Conservation (phyloP, 2,797 vertebrate genomes). For the Aldrovandia affinis region DNA sequence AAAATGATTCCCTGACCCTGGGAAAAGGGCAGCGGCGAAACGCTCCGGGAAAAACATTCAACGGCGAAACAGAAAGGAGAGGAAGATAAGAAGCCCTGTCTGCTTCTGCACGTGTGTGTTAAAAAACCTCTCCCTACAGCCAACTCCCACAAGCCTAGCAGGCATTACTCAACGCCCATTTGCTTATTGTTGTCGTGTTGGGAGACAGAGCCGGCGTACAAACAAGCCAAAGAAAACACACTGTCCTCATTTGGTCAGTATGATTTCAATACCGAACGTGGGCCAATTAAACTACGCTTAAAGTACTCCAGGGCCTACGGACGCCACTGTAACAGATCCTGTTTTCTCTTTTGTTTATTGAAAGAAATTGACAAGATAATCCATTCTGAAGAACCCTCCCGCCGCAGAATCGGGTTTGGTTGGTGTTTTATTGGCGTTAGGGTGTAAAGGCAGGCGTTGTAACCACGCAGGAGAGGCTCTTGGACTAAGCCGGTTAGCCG, state of each 20-base stretch:
- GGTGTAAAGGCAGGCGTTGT: neutral
- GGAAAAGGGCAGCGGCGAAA: neutral
- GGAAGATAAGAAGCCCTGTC: neutral
- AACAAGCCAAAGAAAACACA: too few species aligned
- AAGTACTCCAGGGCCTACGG: neutral
- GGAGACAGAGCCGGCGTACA: too few species aligned
- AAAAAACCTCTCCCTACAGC: neutral
- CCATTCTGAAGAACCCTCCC: too few species aligned
- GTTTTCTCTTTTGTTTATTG: too few species aligned
- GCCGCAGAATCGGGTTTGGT: too few species aligned
- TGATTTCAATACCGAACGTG: neutral
- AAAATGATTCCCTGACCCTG: neutral
- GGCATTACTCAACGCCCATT: neutral
- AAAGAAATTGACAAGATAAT: too few species aligned
- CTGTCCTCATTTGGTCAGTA: too few species aligned
- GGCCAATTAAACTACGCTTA: neutral
- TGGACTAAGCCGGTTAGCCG: conserved; percentile 27
- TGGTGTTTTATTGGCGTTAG: neutral
- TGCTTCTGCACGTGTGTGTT: neutral
- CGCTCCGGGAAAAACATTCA: neutral
- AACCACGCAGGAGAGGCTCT: conserved; percentile 10
- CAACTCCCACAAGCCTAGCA: neutral
- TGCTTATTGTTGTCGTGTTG: too few species aligned
- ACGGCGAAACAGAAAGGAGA: neutral
- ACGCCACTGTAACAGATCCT: too few species aligned